Evolutionary conservation across 2,888 invertebrate genomes (phyloP).

Genomic region (Drosophila neutralis): DNA sequence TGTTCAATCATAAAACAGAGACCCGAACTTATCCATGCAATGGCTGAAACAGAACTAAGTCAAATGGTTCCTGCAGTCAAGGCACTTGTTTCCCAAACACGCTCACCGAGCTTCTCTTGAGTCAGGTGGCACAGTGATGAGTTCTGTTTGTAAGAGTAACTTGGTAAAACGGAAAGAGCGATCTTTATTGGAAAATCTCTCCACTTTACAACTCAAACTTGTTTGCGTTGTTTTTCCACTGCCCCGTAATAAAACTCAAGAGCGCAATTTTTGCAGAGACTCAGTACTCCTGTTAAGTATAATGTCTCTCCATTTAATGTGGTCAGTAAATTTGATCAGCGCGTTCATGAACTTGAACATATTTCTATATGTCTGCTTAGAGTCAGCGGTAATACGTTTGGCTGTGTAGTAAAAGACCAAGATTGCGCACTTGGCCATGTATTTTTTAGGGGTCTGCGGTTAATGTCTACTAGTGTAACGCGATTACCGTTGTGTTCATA

Average conservation of each 20-base stretch:
- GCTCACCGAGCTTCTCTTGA: neutral
- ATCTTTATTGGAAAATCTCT: slow-evolving; percentile 4
- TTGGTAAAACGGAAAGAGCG: neutral
- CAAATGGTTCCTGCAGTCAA: neutral
- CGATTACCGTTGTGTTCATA: neutral
- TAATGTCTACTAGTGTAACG: neutral
- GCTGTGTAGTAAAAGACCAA: neutral
- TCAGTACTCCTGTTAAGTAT: slow-evolving; percentile 1
- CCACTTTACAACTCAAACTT: slow-evolving; percentile 5
- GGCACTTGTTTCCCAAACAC: slow-evolving; percentile 6
- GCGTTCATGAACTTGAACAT: slow-evolving; percentile 9
- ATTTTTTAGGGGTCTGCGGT: neutral
- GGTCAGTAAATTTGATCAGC: neutral
- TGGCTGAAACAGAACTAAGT: slow-evolving; percentile 6
- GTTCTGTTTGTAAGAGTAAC: neutral
- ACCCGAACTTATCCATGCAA: slow-evolving; percentile 9
- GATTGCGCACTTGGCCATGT: neutral
- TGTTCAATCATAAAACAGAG: neutral
- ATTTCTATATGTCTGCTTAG: neutral
- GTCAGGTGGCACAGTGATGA: neutral
- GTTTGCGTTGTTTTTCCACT: neutral
- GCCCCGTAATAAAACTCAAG: neutral
- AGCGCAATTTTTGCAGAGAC: neutral
- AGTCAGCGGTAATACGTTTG: slow-evolving; percentile 1
- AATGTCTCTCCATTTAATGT: neutral